A percentile compares a stretch with the other conserved stretches of the same genome.
phyloP scores from a whole-genome alignment of 1,140 invertebrate species.

The Potamilus streckersoni region DNA sequence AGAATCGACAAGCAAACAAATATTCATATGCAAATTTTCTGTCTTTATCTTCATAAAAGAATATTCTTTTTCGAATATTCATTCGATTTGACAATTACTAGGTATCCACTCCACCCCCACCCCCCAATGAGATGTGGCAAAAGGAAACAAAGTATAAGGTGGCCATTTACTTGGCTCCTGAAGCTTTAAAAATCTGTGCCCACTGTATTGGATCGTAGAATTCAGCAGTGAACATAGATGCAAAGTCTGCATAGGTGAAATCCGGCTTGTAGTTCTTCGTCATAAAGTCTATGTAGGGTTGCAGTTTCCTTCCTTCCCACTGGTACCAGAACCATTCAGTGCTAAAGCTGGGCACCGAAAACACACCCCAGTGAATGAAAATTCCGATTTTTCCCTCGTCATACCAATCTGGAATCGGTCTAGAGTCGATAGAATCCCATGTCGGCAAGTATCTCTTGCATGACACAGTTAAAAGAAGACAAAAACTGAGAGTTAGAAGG shows the following conservation, averaged over 20 bases:
- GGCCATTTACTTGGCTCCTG: conserved; percentile 39
- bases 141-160: neutral
- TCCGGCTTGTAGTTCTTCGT: conserved; percentile 45
- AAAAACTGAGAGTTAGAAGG: too few species aligned
- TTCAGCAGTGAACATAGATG: conserved; percentile 42
- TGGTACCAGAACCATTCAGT: conserved; percentile 54
- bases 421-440: conserved; percentile 63
- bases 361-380: conserved; percentile 67
- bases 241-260: conserved; percentile 55
- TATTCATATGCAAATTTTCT: too few species aligned
- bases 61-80: too few species aligned
- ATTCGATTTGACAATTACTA: too few species aligned
- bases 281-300: conserved; percentile 42
- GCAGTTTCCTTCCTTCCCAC: conserved; percentile 43
- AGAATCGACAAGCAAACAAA: too few species aligned
- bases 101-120: too few species aligned
- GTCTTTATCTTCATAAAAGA: too few species aligned
- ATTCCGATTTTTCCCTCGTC: conserved; percentile 66
- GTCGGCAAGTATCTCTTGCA: conserved; percentile 38
- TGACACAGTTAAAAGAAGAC: conserved; percentile 1
- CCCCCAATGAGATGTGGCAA: too few species aligned
- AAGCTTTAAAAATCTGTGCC: conserved; percentile 45
- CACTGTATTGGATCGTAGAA: conserved; percentile 43
- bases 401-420: conserved; percentile 64
- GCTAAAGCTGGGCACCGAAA: conserved; percentile 59